Evolutionary conservation across 2,797 vertebrate genomes (phyloP).

Genomic region (Petrocephalus sullivani): DNA sequence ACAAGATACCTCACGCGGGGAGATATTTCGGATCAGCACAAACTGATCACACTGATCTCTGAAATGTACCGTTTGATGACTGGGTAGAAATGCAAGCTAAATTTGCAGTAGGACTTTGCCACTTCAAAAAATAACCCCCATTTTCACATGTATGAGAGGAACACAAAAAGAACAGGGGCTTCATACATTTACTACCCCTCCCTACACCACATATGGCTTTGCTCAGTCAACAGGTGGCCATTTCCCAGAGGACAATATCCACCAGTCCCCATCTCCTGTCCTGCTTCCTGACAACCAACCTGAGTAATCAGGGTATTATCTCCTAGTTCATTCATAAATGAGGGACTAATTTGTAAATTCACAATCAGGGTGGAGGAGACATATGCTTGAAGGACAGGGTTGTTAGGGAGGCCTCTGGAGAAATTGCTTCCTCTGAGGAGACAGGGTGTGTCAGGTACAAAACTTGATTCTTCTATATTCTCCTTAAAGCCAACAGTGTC

Average conservation of each 20-base stretch:
- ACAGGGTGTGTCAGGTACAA: not conserved
- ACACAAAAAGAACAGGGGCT: not conserved
- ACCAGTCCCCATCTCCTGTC: not conserved
- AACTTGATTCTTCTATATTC: not conserved
- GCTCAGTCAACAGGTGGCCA: not conserved
- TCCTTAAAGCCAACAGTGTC: not conserved
- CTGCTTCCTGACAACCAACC: not conserved
- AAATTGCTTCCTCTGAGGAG: not conserved
- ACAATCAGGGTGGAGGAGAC: not conserved
- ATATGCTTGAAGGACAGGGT: not conserved
- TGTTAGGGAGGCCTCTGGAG: not conserved
- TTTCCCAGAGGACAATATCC: not conserved
- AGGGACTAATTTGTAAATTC: not conserved
- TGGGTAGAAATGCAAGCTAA: not conserved
- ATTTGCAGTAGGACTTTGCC: not conserved
- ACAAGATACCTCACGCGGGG: not conserved
- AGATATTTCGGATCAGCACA: not conserved
- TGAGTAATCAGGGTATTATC: not conserved
- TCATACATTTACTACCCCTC: not conserved
- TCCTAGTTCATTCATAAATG: not conserved
- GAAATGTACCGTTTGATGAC: not conserved
- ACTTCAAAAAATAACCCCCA: not conserved
- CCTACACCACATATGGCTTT: not conserved
- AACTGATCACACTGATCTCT: not conserved
- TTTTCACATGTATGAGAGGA: not conserved